Conservation (phyloP, 1,140 invertebrate genomes). For the Centruroides sculpturatus region DNA sequence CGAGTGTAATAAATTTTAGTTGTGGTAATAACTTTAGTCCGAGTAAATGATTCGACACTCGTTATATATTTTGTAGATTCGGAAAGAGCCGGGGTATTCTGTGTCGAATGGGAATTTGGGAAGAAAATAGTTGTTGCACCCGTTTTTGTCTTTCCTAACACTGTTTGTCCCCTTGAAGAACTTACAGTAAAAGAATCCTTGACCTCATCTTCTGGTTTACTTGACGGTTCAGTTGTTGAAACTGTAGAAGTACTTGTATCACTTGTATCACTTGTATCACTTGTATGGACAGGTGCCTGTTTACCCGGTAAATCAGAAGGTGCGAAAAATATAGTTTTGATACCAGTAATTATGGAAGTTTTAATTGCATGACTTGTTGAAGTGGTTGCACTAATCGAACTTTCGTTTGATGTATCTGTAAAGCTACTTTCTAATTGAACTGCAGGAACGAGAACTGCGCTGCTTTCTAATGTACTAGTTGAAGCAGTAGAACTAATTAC, state of each 20-base stretch:
- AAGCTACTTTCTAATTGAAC: too few relatives aligned
- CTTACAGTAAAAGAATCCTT: too few relatives aligned
- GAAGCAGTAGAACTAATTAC: too few relatives aligned
- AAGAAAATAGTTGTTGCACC: slow-evolving; percentile 17
- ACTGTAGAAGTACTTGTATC: background rate
- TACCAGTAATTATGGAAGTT: slow-evolving; percentile 9
- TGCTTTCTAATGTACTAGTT: too few relatives aligned
- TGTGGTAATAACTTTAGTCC: slow-evolving; percentile 19
- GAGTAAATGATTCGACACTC: slow-evolving; percentile 19
- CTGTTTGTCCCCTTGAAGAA: too few relatives aligned
- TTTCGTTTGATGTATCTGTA: background rate
- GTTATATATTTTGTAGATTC: slow-evolving; percentile 18
- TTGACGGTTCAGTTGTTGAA: background rate
- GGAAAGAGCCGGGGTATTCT: background rate
- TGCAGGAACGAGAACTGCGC: too few relatives aligned
- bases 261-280: background rate
- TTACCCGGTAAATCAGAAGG: background rate
- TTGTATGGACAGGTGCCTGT: background rate
- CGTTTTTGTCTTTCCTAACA: too few relatives aligned
- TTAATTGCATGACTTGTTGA: slow-evolving; percentile 1
- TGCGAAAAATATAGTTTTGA: slow-evolving; percentile 11
- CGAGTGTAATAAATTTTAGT: slow-evolving; percentile 22
- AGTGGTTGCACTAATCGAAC: background rate
- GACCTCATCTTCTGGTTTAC: too few relatives aligned
- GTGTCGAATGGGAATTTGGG: background rate